Conservation (phyloP, 2,888 invertebrate species). For the Dryobotodes eremita region DNA sequence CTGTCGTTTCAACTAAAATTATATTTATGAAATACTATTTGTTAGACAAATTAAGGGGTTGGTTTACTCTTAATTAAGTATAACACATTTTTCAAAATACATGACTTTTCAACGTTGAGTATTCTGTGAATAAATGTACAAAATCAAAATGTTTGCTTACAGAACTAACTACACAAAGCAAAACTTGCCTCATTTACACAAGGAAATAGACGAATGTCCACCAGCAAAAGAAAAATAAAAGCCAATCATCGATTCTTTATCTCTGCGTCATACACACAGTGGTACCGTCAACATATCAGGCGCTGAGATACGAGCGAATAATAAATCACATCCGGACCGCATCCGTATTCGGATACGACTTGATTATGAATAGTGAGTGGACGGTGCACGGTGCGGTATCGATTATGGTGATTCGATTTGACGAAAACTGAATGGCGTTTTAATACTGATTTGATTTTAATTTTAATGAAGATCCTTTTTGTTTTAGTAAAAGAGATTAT, state of each 20-base stretch:
- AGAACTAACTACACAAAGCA: neutral
- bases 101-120: too few species aligned
- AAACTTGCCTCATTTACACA: neutral
- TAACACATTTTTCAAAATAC: too few species aligned
- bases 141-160: too few species aligned
- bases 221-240: slow-evolving; percentile 30
- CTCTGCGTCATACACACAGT: neutral
- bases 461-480: neutral
- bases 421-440: slow-evolving; percentile 19
- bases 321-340: slow-evolving; percentile 63
- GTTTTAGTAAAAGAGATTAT: neutral
- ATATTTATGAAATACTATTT: neutral
- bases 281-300: slow-evolving; percentile 42
- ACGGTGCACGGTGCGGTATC: slow-evolving; percentile 18
- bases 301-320: slow-evolving; percentile 49
- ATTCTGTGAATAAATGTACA: too few species aligned
- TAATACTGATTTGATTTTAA: slow-evolving; percentile 8
- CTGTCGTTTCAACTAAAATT: neutral
- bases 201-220: slow-evolving; percentile 18
- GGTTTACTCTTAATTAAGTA: too few species aligned
- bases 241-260: slow-evolving; percentile 36
- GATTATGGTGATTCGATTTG: slow-evolving; percentile 37
- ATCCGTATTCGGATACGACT: slow-evolving; percentile 44
- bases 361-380: slow-evolving; percentile 51
- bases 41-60: too few species aligned